Conservation (phyloP, 2,888 invertebrate genomes). For the Harpalus rubripes region DNA sequence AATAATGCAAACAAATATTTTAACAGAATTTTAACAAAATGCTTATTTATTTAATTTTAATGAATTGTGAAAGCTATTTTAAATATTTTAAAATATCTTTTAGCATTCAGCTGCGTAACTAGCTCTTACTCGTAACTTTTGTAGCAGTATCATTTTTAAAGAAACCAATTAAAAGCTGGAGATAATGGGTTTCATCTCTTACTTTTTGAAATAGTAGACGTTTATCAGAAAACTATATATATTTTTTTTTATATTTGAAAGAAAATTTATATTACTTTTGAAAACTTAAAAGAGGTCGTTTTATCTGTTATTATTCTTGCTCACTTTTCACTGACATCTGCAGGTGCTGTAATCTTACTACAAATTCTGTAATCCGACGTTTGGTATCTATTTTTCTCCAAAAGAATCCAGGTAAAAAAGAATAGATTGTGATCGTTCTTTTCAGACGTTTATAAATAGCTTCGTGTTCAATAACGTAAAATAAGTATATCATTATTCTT, state of each 20-base stretch:
- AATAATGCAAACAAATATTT: too few relatives aligned
- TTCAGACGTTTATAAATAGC: not conserved
- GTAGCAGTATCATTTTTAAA: too few relatives aligned
- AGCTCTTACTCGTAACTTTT: too few relatives aligned
- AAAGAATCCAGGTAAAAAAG: not conserved
- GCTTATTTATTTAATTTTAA: too few relatives aligned
- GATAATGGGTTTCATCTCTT: too few relatives aligned
- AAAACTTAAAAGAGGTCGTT: not conserved
- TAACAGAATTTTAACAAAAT: too few relatives aligned
- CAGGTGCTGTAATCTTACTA: constrained; percentile 5
- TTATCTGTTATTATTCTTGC: not conserved
- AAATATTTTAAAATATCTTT: too few relatives aligned
- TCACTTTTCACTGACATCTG: constrained; percentile 1
- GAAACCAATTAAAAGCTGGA: too few relatives aligned
- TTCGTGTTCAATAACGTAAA: not conserved
- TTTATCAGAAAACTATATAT: too few relatives aligned
- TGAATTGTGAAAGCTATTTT: too few relatives aligned
- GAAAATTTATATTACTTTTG: not conserved
- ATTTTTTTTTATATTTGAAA: not conserved
- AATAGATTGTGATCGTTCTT: not conserved
- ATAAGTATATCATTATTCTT: not conserved
- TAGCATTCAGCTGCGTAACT: too few relatives aligned
- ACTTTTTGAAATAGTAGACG: too few relatives aligned
- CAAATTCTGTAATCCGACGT: not conserved
- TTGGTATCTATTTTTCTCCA: not conserved